These are phyloP conservation scores for Ophion ventricosus DNA, from an alignment of 2,888 invertebrate species.

Conservation along the genomic window DNA sequence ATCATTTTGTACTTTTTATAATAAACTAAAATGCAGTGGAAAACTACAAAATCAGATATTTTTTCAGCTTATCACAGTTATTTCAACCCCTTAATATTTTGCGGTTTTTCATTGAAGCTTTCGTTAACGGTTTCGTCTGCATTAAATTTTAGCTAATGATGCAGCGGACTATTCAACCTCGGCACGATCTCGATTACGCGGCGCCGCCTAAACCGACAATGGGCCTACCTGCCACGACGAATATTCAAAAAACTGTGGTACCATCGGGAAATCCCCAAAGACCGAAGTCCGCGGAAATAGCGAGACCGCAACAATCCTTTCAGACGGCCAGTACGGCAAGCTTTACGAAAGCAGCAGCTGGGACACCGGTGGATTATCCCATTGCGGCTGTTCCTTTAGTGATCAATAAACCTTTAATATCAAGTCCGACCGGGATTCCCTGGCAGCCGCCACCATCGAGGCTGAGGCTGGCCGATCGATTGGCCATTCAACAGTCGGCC, in stretches of 20 bases:
- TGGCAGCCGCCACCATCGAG: conserved; percentile 14
- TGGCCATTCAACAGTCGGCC: conserved; percentile 11
- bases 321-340: not conserved
- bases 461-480: conserved; percentile 24
- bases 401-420: not conserved
- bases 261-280: not conserved
- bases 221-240: not conserved
- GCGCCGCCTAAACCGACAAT: not conserved
- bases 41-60: not conserved
- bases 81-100: not conserved
- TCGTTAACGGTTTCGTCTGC: not conserved
- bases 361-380: too few relatives aligned
- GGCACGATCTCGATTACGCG: conserved; percentile 48
- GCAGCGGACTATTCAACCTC: conserved; percentile 35
- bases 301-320: not conserved
- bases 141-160: conserved; percentile 43
- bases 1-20: too few relatives aligned
- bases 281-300: not conserved
- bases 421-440: not conserved
- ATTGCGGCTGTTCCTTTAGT: not conserved
- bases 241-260: not conserved
- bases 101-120: not conserved
- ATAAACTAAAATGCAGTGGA: not conserved
- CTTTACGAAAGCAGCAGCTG: not conserved
- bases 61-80: not conserved